Evolutionary conservation across 2,797 vertebrate species (phyloP).

Genomic region (Brachyalestes nurse): DNA sequence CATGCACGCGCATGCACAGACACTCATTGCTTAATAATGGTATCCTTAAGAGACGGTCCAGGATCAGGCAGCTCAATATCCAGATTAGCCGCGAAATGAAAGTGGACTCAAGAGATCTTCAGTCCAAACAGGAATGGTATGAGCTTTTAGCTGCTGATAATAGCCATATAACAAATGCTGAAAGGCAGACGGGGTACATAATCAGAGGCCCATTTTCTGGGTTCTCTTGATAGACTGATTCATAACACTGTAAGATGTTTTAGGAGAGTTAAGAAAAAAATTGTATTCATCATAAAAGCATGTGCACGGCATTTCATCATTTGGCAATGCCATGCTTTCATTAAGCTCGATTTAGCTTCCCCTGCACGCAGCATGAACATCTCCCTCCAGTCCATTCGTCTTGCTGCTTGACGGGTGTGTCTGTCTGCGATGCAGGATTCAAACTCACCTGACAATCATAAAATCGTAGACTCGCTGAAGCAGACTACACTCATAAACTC

Average conservation of each 20-base stretch:
- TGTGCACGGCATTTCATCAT: background rate
- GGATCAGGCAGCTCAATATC: slow-evolving; percentile 24
- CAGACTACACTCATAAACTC: too few relatives aligned
- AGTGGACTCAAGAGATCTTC: slow-evolving; percentile 30
- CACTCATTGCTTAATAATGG: slow-evolving; percentile 15
- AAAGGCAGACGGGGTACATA: background rate
- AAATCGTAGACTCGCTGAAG: background rate
- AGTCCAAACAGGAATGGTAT: slow-evolving; percentile 6
- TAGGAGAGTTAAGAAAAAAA: background rate
- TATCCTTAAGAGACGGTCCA: slow-evolving; percentile 12
- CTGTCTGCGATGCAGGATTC: background rate
- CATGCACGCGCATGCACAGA: slow-evolving; percentile 1
- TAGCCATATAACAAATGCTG: background rate
- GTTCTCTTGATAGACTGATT: background rate
- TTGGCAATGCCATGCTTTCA: background rate
- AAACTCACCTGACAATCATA: background rate
- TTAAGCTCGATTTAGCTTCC: background rate
- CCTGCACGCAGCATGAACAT: background rate
- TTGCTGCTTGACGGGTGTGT: background rate
- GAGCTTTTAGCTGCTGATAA: slow-evolving; percentile 9
- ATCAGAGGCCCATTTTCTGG: background rate
- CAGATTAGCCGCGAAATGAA: slow-evolving; percentile 29
- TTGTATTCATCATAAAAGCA: background rate
- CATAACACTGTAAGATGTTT: background rate
- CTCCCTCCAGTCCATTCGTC: background rate